Evolutionary conservation across 2,797 vertebrate genomes (phyloP), one percentile per base, ranked within the genome.

Genomic region (Halcyon chelicuti): DNA sequence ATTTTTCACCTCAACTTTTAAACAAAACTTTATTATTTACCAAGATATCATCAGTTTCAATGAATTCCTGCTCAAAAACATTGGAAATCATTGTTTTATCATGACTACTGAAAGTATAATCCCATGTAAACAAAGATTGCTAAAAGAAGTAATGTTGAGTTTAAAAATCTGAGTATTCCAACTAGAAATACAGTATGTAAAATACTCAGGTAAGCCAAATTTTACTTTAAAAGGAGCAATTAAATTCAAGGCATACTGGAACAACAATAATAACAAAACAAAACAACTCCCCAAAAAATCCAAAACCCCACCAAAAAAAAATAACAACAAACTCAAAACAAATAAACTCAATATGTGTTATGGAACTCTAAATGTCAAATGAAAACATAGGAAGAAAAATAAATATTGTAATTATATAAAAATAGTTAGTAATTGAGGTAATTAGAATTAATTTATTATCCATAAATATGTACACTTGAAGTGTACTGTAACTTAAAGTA

Each of bases 281-380:
- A 83, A 63, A 12, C 16, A 58, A 25, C 2, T 2, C 21, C 21
- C 8, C 17, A 12, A 52, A 71, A 44, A 5, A 10, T 5, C 2
- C 0, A 63, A 74, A 75, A 9, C 5, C 5, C 5, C 14, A 7
- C 13, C 5, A 18, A 33, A 33, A 6, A 1, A 2, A 2, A 10
- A 73, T n/a, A 18, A 4, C 13, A 37, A n/a, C 14, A 52, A 44
- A 44, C 14, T 39, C 26, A 22, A 42, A 73, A 15, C 18, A 73
- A 65, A 28, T 58, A 72, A n/a, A 42, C 7, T 3, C 12, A 60
- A 23, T n/a, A 51, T 20, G 8, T 66, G 5, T 68, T 75, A 28
- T 12, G 5, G 28, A 74, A 25, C 9, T 49, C 8, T 62, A 79
- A 74, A 62, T 39, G 13, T 7, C 13, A 82, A 61, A 47, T 29